Evolutionary conservation across 2,113 vertebrate genomes (phyloP), one percentile per base, ranked within the genome.

Genomic region (Tetrao urogallus): DNA sequence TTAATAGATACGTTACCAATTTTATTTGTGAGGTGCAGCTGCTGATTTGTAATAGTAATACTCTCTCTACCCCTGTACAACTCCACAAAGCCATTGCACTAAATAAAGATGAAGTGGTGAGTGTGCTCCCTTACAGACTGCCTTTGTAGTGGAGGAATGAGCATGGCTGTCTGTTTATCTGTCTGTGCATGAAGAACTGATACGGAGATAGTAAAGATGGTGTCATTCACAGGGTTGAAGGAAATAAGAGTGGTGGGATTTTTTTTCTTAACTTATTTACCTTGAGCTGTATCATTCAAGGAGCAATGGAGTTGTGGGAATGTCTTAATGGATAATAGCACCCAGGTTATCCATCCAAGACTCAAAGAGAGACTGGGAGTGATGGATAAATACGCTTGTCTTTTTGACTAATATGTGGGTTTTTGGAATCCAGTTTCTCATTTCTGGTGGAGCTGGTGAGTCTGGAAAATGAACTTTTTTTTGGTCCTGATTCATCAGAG

Each of bases 351-450:
- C 12, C 19, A 8, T 48, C 30, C 54, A 45, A 32, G 27, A 54
- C 19, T 5, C 42, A 54, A 50, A 25, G 13, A 34, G 43, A 78
- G 8, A 6, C 4, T 22, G 11, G 14, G 24, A 36, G 30, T 18
- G 27, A 28, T 54, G 52, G 52, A 27, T 54, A 54, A 54, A 52
- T 52, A 52, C 9, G 8, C 25, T 52, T 27, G 25, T 28, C 25
- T 54, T 77, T 34, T 32, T 1, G 2, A 38, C 2, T 38, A 48
- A 40, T 12, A 10, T 0, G 1, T 38, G 58, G 34, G 34, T 25
- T 36, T 61, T 61, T 36, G 34, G 22, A 61, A 36, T 24, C 8
- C 19, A 50, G 2, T 43, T 92, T 34, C 50, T 61, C 32, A 57
- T 1, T 4, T 13, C 11, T 18, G 11, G 13, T 38, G 24, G 21